Evolutionary conservation across 2,888 invertebrate species (phyloP).

Genomic region (Cartodere bifasciata): DNA sequence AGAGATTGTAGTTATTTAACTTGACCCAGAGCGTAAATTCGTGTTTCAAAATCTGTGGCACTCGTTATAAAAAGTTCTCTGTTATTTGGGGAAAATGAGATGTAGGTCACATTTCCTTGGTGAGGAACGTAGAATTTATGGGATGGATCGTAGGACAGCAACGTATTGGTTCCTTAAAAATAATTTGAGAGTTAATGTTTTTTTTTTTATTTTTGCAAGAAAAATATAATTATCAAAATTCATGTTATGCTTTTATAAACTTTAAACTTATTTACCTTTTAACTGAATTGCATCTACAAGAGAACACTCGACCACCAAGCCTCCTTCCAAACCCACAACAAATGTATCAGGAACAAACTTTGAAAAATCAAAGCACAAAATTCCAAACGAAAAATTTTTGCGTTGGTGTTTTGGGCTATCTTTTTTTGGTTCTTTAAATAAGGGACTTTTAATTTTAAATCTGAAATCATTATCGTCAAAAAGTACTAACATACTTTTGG

Average conservation of each 20-base stretch:
- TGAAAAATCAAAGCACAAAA: slow-evolving; percentile 34
- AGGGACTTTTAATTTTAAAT: slow-evolving; percentile 27
- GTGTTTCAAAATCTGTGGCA: slow-evolving; percentile 31
- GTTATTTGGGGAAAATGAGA: slow-evolving; percentile 30
- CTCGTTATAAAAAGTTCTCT: slow-evolving; percentile 32
- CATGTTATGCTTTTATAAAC: not conserved
- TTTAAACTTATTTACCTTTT: slow-evolving; percentile 14
- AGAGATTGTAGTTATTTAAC: slow-evolving; percentile 17
- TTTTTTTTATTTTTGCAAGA: not conserved
- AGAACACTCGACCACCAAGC: slow-evolving; percentile 32
- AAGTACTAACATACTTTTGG: too few species aligned
- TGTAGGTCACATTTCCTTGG: slow-evolving; percentile 28
- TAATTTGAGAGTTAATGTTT: slow-evolving; percentile 1
- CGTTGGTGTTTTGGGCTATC: slow-evolving; percentile 20
- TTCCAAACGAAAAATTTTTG: slow-evolving; percentile 27
- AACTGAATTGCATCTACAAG: slow-evolving; percentile 27
- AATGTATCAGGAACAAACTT: slow-evolving; percentile 29
- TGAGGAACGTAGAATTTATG: slow-evolving; percentile 31
- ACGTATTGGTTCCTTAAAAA: slow-evolving; percentile 21
- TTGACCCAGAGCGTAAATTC: slow-evolving; percentile 31
- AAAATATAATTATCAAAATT: not conserved
- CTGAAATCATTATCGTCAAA: slow-evolving; percentile 18
- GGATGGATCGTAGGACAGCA: slow-evolving; percentile 30
- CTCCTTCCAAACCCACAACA: slow-evolving; percentile 34
- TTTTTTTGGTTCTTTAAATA: slow-evolving; percentile 18